A percentile compares a stretch with the other conserved stretches of the same genome.
Conservation (phyloP, 2,113 vertebrate species). For the Galbula dea region DNA sequence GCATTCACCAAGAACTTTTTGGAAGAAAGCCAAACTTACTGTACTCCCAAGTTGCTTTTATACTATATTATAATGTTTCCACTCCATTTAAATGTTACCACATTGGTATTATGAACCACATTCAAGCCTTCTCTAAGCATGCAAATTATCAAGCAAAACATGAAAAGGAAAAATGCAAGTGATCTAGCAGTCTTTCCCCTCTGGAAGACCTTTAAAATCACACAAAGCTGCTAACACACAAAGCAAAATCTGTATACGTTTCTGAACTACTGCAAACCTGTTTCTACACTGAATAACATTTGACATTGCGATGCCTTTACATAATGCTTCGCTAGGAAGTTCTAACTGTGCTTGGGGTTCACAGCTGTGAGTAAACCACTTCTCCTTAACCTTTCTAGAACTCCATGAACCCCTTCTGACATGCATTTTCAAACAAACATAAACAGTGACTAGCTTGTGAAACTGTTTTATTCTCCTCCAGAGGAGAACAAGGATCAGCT, state of each 20-base stretch:
- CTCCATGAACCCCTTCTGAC: not conserved
- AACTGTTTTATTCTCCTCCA: not conserved
- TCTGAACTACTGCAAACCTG: slow-evolving; percentile 3
- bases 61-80: not conserved
- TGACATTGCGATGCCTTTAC: slow-evolving; percentile 14
- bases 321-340: slow-evolving; percentile 18
- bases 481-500: not conserved
- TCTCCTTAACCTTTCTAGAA: slow-evolving; percentile 35
- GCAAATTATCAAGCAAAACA: slow-evolving; percentile 3
- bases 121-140: not conserved
- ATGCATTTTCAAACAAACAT: slow-evolving; percentile 12
- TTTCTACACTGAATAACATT: slow-evolving; percentile 1
- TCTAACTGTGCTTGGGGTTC: slow-evolving; percentile 22
- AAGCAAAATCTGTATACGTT: not conserved
- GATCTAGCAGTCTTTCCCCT: not conserved
- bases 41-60: not conserved
- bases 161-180: not conserved
- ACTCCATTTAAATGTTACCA: not conserved
- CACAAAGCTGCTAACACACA: not conserved
- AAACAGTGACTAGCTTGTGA: not conserved
- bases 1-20: not conserved
- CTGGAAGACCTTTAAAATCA: not conserved
- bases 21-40: not conserved
- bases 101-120: not conserved
- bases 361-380: slow-evolving; percentile 47